phyloP scores from a whole-genome alignment of 2,797 vertebrate species.

The Enteromius paludinosus region DNA sequence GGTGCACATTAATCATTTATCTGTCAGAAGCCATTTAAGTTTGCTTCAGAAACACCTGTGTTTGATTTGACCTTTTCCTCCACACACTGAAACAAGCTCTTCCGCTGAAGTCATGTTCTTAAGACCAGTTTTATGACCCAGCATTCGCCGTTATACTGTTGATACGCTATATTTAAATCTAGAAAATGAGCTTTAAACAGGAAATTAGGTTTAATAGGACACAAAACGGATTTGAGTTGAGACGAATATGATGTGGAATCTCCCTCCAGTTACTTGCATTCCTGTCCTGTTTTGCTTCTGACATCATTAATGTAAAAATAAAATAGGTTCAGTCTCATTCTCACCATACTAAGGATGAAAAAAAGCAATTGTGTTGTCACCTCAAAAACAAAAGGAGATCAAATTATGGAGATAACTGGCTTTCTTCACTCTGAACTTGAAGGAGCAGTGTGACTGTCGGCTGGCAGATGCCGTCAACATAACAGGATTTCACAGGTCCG shows the following conservation, averaged over 20 bases:
- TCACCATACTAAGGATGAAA: background rate
- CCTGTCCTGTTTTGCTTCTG: background rate
- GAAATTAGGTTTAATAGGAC: background rate
- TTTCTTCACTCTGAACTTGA: background rate
- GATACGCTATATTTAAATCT: background rate
- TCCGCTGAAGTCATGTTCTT: background rate
- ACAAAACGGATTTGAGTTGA: background rate
- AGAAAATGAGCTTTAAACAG: background rate
- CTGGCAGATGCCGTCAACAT: constrained; percentile 63
- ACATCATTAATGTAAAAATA: constrained; percentile 19
- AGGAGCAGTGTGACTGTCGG: background rate
- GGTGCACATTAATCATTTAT: constrained; percentile 27
- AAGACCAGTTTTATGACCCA: background rate
- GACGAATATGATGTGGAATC: background rate
- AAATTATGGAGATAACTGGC: background rate
- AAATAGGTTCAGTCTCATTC: background rate
- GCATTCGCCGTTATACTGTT: background rate
- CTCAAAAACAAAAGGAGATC: background rate
- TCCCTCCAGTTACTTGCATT: constrained; percentile 18
- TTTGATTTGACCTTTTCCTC: background rate
- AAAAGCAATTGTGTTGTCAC: background rate
- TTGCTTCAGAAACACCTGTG: constrained; percentile 9
- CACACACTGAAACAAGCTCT: background rate
- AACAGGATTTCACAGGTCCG: constrained; percentile 68
- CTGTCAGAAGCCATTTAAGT: background rate